Evolutionary conservation across 1,140 invertebrate species (phyloP), one percentile per base, ranked within the genome.

Genomic region (Lepidurus packardi): DNA sequence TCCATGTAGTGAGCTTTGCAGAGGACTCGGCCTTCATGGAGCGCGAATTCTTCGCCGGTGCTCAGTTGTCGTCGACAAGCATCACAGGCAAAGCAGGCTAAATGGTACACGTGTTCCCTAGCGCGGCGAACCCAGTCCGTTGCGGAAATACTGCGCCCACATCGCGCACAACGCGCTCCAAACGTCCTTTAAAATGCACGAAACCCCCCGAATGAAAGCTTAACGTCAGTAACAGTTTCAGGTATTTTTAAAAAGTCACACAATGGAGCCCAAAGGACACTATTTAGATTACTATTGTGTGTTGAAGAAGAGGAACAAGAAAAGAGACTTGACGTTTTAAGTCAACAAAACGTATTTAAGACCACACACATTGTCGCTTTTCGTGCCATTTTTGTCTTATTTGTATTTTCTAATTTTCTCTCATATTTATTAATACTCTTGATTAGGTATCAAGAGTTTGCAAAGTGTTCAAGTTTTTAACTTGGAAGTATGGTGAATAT

Each of bases 1-100:
- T 98, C 97, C 80, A 97, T 87, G 87, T 97, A 98, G 86, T 99
- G 97, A 47, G 94, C 92, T 86, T 98, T 98, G 87, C 97, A 98
- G 45, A 98, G 89, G 73, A 98, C 91, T 81, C 94, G 87, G 83
- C 93, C 92, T 81, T 98, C 96, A 83, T 96, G 91, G 34, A 99
- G 88, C 2, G 96, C 96, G 86, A 99, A 99, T 86, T 98, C 96
- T 85, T 99, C 98, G 0, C 97, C 97, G 0, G 97, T 99, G 73
- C 93, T 96, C 44, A 99, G 87, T 85, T 99, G 98, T 42, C 97
- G 88, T 82, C 97, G 97, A 85, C 98, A 99, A 65, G 94, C 93
- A 85, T 98, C 95, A 84, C 98, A 99, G 8, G 96, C 94, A 86
- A 99, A 99, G 87, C 98, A 99, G 3, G 98, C 97, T 83, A 99